A percentile compares a stretch with the other conserved stretches of the same genome.
These are phyloP conservation scores for Pteropus alecto DNA, from an alignment of 2,113 vertebrate genomes.

Conservation along the genomic window DNA sequence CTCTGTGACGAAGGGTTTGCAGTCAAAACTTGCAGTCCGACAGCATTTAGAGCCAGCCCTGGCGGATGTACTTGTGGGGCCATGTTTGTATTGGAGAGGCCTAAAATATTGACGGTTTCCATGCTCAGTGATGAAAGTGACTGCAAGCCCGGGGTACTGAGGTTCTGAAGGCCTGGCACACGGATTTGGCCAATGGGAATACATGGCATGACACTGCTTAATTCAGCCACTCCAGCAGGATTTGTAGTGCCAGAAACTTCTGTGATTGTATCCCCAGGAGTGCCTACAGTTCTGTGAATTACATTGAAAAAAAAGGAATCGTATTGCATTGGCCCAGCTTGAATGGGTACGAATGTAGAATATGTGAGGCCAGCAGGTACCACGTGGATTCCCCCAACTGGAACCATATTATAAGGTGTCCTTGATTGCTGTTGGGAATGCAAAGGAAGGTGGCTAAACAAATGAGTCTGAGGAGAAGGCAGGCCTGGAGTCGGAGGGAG, in stretches of 20 bases:
- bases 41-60: constrained; percentile 90
- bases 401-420: constrained; percentile 91
- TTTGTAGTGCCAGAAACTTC: constrained; percentile 35
- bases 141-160: constrained; percentile 79
- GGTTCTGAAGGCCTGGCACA: constrained; percentile 86
- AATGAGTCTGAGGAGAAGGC: constrained; percentile 82
- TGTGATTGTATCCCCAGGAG: constrained; percentile 57
- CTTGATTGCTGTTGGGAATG: constrained; percentile 93
- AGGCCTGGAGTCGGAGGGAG: constrained; percentile 54
- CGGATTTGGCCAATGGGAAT: constrained; percentile 92
- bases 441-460: constrained; percentile 97
- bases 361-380: constrained; percentile 92
- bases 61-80: constrained; percentile 85
- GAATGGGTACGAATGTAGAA: constrained; percentile 96
- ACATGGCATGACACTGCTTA: constrained; percentile 89
- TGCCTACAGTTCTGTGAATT: constrained; percentile 88
- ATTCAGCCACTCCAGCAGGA: constrained; percentile 84
- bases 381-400: constrained; percentile 94
- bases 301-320: constrained; percentile 92
- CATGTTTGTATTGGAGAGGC: constrained; percentile 86
- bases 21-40: constrained; percentile 93
- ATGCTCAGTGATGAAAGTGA: constrained; percentile 86
- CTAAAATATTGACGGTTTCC: constrained; percentile 91
- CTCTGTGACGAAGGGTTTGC: constrained; percentile 85
- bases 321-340: constrained; percentile 91